These are phyloP conservation scores for Dolichallabes microphthalmus DNA, from an alignment of 2,113 vertebrate genomes.

Conservation along the genomic window DNA sequence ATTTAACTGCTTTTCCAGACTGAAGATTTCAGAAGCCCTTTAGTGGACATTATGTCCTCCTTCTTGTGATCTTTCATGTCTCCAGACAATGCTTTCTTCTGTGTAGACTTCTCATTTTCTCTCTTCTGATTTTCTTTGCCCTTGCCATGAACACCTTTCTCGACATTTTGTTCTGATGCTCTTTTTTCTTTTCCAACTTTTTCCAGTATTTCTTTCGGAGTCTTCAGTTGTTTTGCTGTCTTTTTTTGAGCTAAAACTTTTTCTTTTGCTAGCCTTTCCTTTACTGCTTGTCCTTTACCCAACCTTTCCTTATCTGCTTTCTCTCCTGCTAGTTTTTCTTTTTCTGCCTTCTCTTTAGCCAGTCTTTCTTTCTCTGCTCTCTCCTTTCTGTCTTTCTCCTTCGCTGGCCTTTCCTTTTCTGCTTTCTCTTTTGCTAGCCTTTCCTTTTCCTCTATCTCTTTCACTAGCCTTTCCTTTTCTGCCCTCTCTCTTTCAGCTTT, in stretches of 20 bases:
- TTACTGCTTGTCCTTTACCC: conserved; percentile 17
- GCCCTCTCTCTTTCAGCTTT: background rate
- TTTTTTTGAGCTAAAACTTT: conserved; percentile 30
- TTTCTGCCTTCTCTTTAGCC: background rate
- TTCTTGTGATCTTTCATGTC: conserved; percentile 5
- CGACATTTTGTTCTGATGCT: background rate
- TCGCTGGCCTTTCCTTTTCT: conserved; percentile 31
- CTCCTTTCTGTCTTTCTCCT: conserved; percentile 18
- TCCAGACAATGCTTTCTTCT: conserved; percentile 2
- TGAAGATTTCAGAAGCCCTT: conserved; percentile 49
- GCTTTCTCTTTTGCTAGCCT: conserved; percentile 19
- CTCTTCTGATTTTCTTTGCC: conserved; percentile 7
- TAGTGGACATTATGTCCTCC: conserved; percentile 35
- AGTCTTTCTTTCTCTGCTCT: conserved; percentile 36
- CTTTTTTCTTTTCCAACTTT: background rate
- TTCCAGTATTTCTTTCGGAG: background rate
- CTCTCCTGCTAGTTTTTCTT: background rate
- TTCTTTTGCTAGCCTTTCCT: conserved; percentile 64
- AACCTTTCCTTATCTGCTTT: conserved; percentile 10
- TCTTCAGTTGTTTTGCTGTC: background rate
- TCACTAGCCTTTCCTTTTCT: conserved; percentile 60
- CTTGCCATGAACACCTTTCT: background rate
- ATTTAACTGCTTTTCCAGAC: conserved; percentile 36
- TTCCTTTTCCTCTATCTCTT: conserved; percentile 34
- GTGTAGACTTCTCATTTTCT: conserved; percentile 25